Evolutionary conservation across 2,888 invertebrate species (phyloP), one percentile per base, ranked within the genome.

Genomic region (Rhorus exstirpatorius): DNA sequence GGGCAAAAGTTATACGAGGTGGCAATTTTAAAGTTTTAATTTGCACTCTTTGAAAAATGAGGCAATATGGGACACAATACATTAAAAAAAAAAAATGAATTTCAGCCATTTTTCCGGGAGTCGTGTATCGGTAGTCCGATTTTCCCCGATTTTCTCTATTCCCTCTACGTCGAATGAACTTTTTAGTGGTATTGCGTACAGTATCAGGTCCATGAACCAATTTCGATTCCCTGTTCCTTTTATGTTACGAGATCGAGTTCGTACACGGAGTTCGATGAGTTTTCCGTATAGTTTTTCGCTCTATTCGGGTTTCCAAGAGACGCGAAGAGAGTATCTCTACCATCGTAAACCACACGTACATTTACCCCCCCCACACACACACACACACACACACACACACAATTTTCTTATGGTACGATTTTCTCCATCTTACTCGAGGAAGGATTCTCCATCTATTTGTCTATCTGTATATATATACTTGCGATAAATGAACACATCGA

Each of bases 241-340:
- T 75, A 41, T 51, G 44, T 75, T 65, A 19, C 65, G 65, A 46
- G 53, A 63, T 63, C 74, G 63, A 63, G 55, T 65, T 53, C 24
- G 74, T 75, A 75, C 65, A 65, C 65, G 44, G 75, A 75, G 65
- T 75, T 75, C 75, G 65, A 75, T 65, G 75, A 75, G 75, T 75
- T 75, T 75, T 75, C 65, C 46, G 21, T 46, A 38, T 17, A 75
- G 65, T 65, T 75, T 55, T 65, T 55, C 10, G 75, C 55, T 44
- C 65, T 35, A 35, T 41, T 75, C 31, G 75, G 44, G 44, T 46
- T 58, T 35, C 55, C 26, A 19, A 19, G 41, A 65, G 44, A 65
- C 55, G 35, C 65, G 71, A 58, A 44, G 65, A 75, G 65, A 75
- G 19, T 46, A 58, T 75, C 65, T 55, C 65, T 55, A 44, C 46